A percentile compares a stretch with the other conserved stretches of the same genome.
Evolutionary conservation across 35 echinoderm and acorn worm genomes (phyloP).

Genomic region (Heliocidaris tuberculata): DNA sequence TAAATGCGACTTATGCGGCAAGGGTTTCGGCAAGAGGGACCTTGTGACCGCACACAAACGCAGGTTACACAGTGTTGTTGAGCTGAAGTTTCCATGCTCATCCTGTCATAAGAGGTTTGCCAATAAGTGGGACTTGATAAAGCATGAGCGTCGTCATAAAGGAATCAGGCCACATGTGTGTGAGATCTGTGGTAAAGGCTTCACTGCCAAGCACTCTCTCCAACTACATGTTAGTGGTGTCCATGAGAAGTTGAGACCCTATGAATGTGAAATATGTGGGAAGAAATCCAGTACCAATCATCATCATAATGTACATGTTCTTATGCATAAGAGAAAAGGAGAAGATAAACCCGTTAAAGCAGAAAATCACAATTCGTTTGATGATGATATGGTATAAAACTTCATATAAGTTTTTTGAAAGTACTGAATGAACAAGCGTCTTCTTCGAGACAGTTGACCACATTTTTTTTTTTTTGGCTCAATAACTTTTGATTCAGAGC

Average conservation of each 20-base stretch:
- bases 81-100: neutral
- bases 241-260: neutral
- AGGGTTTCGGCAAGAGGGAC: neutral
- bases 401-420: neutral
- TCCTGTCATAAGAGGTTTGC: neutral
- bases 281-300: neutral
- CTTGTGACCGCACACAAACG: neutral
- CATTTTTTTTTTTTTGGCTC: too few relatives aligned
- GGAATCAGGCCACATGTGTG: neutral
- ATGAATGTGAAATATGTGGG: neutral
- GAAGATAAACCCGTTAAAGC: neutral
- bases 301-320: neutral
- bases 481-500: too few relatives aligned
- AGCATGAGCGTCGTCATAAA: neutral
- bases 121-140: neutral
- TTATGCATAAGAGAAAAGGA: neutral
- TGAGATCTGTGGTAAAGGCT: slow-evolving; percentile 8
- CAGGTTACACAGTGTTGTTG: neutral
- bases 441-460: too few relatives aligned
- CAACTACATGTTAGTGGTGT: neutral
- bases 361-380: neutral
- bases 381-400: neutral
- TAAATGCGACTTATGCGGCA: slow-evolving; percentile 1
- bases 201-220: slow-evolving; percentile 20
- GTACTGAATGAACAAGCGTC: neutral